These are phyloP conservation scores for Ophion slaviceki DNA, from an alignment of 2,888 invertebrate genomes.

Conservation along the genomic window DNA sequence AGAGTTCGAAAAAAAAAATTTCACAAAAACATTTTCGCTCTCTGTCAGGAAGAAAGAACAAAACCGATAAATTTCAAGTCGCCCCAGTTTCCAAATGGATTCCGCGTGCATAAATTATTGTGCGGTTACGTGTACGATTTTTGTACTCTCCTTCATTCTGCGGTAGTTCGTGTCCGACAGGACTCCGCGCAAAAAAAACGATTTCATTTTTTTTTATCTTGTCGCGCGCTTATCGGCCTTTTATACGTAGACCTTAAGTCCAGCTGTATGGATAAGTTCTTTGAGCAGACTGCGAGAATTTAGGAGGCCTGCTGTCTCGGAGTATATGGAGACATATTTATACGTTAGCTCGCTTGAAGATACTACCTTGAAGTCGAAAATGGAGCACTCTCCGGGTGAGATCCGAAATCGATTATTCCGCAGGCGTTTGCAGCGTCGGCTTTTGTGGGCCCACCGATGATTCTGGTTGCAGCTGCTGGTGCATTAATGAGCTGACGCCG, in stretches of 20 bases:
- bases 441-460: conserved; percentile 55
- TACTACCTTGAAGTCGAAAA: conserved; percentile 62
- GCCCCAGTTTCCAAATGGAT: no score
- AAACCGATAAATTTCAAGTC: no score
- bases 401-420: conserved; percentile 64
- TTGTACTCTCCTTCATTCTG: no score
- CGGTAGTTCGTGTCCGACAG: no score
- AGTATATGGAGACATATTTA: conserved; percentile 13
- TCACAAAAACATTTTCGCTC: no score
- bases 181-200: no score
- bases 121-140: no score
- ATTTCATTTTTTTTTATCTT: no score
- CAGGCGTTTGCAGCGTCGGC: conserved; percentile 57
- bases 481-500: conserved; percentile 60
- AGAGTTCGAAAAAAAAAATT: no score
- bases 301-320: conserved; percentile 2
- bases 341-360: conserved; percentile 47
- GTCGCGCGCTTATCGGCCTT: no score
- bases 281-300: conserved; percentile 19
- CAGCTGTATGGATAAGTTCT: conserved; percentile 41
- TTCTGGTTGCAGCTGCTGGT: conserved; percentile 36
- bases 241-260: neutral
- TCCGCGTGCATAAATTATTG: no score
- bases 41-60: no score
- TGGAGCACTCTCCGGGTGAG: conserved; percentile 66